phyloP scores from a whole-genome alignment of 1,140 invertebrate genomes.

The Pogonomyrmex barbatus region DNA sequence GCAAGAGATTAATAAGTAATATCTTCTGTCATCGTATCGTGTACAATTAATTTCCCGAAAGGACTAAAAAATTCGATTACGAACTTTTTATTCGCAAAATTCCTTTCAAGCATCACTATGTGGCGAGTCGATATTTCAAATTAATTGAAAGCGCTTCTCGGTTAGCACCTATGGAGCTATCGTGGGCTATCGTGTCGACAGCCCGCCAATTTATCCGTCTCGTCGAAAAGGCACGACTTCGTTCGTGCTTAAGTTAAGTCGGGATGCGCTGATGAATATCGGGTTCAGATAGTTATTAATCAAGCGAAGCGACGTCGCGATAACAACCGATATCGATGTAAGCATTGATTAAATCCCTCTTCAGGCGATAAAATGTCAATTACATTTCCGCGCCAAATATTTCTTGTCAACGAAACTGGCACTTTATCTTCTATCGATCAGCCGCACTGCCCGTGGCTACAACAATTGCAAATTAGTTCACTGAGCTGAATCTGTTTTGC shows the following conservation, averaged over 20 bases:
- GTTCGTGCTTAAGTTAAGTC: constrained; percentile 31
- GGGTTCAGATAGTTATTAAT: constrained; percentile 54
- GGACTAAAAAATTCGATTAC: constrained; percentile 35
- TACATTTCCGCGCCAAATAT: constrained; percentile 23
- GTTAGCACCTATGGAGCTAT: constrained; percentile 37
- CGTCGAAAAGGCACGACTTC: constrained; percentile 45
- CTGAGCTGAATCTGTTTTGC: neutral
- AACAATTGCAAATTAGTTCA: constrained; percentile 36
- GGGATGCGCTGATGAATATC: constrained; percentile 46
- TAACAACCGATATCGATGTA: constrained; percentile 51
- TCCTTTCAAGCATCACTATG: constrained; percentile 20
- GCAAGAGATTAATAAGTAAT: neutral
- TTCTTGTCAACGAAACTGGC: constrained; percentile 31
- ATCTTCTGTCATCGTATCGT: neutral
- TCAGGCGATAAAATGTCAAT: constrained; percentile 27
- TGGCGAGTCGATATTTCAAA: constrained; percentile 42
- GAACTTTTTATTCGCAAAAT: constrained; percentile 33
- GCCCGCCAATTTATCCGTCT: constrained; percentile 51
- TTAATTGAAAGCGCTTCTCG: constrained; percentile 42
- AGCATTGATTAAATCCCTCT: constrained; percentile 20
- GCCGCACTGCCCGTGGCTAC: neutral
- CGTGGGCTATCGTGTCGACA: constrained; percentile 37
- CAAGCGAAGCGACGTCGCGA: constrained; percentile 14
- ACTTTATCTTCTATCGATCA: constrained; percentile 3
- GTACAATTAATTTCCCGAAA: neutral